Base-by-base conservation (phyloP, 2,113 vertebrate species). In the Upupa epops region DNA sequence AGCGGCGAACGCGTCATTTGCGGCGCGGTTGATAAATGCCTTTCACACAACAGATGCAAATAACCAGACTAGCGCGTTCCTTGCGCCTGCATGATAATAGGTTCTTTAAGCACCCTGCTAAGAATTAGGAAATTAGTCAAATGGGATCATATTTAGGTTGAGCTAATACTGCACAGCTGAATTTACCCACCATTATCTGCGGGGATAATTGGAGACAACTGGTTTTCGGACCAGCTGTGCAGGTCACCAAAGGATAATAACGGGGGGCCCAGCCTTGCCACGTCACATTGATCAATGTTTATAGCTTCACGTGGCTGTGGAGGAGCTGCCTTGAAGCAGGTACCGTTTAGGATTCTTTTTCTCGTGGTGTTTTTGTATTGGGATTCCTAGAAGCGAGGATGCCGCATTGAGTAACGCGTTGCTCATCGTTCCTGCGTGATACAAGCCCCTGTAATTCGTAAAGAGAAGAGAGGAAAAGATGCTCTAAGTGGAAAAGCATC, bases 91-190 rank as follows among this genome's bases (percentile, higher is more conserved):
- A 94, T 96, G 95, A 91, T 94, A 96, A 96, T 96, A 94, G 83
- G 86, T 92, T 97, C 93, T 83, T 96, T 95, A 95, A 96, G 94
- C 87, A 90, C 92, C 95, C 86, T 96, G 96, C 83, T 98, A 97
- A 98, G 97, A 98, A 98, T 98, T 98, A 97, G 97, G 95, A 98
- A 98, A 98, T 98, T 97, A 98, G 96, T 97, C 97, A 98, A 98
- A 98, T 98, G 96, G 97, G 96, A 98, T 98, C 97, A 98, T 98
- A 98, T 97, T 98, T 97, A 97, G 97, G 95, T 96, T 97, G 95
- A 98, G 97, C 98, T 98, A 97, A 97, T 98, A 97, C 97, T 97
- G 95, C 88, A 94, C 84, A 96, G 97, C 97, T 97, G 96, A 96
- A 96, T 98, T 98, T 98, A 95, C 96, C 97, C 96, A 97, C 88